Conservation (phyloP, 2,888 invertebrate species). For the Pachycephus smyrnensis region DNA sequence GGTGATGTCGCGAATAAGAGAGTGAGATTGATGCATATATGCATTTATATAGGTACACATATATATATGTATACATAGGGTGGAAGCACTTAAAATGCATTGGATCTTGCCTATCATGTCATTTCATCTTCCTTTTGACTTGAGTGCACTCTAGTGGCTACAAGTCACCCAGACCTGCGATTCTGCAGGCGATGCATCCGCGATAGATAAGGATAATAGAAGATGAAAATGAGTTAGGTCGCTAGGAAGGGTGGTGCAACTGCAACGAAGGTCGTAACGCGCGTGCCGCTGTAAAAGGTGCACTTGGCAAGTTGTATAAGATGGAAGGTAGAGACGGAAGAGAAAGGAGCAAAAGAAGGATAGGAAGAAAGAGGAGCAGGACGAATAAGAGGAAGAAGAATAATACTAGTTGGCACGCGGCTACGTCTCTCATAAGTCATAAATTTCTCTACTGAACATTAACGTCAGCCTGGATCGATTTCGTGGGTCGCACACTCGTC, state of each 20-base stretch:
- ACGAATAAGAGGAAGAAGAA: background rate
- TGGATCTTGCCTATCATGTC: constrained; percentile 57
- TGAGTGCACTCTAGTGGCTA: background rate
- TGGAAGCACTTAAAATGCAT: constrained; percentile 61
- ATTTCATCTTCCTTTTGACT: constrained; percentile 46
- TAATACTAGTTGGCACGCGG: constrained; percentile 50
- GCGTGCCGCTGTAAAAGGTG: background rate
- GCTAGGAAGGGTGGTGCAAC: background rate
- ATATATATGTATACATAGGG: background rate
- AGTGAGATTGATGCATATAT: background rate
- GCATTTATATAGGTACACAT: no score
- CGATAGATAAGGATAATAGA: background rate
- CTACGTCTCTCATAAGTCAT: constrained; percentile 53
- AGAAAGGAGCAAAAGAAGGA: background rate
- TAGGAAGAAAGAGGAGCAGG: background rate
- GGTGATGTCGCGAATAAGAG: background rate
- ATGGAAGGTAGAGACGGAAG: background rate
- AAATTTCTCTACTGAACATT: constrained; percentile 53
- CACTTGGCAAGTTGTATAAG: background rate
- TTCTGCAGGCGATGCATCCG: background rate
- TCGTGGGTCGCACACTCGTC: constrained; percentile 36
- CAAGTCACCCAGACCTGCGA: background rate
- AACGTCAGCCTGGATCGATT: constrained; percentile 57
- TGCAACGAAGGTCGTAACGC: background rate
- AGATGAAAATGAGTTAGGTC: background rate